These are phyloP conservation scores for Connochaetes taurinus DNA, from an alignment of 2,113 vertebrate genomes.

Conservation along the genomic window DNA sequence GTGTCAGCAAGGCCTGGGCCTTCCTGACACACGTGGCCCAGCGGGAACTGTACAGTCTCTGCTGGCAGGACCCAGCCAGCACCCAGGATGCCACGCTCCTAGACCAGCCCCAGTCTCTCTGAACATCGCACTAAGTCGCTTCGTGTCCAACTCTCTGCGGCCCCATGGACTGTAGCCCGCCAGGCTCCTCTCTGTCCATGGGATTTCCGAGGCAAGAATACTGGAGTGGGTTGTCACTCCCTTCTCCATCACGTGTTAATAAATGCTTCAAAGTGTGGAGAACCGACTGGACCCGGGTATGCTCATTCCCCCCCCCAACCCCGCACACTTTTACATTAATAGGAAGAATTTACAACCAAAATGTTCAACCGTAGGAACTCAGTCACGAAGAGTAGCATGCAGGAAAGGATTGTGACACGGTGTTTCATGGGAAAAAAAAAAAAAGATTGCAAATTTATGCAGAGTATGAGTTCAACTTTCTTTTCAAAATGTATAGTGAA, in stretches of 20 bases:
- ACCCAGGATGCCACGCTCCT: neutral
- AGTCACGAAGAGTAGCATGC: neutral
- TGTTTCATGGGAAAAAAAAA: rapidly evolving
- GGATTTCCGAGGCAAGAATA: neutral
- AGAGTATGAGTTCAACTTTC: too few relatives aligned
- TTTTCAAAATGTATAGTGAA: rapidly evolving
- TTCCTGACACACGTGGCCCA: neutral
- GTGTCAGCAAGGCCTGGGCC: neutral
- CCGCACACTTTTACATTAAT: too few relatives aligned
- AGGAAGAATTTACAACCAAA: neutral
- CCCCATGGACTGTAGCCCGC: neutral
- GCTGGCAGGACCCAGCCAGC: neutral
- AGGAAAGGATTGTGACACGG: neutral
- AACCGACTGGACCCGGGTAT: neutral
- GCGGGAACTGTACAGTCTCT: neutral
- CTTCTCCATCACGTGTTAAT: neutral
- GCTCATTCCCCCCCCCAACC: neutral
- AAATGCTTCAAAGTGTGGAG: neutral
- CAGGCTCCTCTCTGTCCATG: neutral
- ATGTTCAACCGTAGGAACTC: neutral
- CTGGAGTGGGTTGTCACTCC: neutral
- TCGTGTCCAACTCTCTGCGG: neutral
- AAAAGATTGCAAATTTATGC: rapidly evolving
- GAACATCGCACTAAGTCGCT: rapidly evolving
- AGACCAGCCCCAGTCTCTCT: neutral